These are phyloP conservation scores for Choloepus hoffmanni DNA, from an alignment of 2,113 vertebrate species.

Conservation along the genomic window DNA sequence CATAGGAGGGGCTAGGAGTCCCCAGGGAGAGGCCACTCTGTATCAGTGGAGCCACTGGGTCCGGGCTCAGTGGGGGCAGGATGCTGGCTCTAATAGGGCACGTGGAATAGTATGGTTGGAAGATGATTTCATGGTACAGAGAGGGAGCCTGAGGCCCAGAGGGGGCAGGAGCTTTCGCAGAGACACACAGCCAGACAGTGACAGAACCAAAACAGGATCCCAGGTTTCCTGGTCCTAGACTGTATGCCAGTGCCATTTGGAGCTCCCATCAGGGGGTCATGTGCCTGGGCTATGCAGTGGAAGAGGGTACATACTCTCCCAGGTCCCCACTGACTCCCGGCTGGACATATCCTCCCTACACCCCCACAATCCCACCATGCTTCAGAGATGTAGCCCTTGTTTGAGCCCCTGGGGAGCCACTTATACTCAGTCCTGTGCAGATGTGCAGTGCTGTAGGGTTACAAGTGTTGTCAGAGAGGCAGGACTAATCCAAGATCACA, in stretches of 20 bases:
- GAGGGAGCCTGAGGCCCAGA: not conserved
- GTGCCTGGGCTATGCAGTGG: not conserved
- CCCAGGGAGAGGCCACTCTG: not conserved
- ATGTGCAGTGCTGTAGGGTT: not conserved
- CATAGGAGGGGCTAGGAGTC: not conserved
- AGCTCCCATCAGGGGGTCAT: not conserved
- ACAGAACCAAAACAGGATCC: not conserved
- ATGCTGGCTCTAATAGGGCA: constrained; percentile 41
- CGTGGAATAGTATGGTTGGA: not conserved
- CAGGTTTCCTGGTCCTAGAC: not conserved
- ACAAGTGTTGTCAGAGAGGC: not conserved
- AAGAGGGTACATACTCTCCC: not conserved
- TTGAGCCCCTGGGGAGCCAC: not conserved
- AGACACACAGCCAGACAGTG: not conserved
- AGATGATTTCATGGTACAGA: constrained; percentile 30
- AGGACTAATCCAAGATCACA: constrained; percentile 31
- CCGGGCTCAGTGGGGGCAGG: not conserved
- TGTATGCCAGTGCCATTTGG: not conserved
- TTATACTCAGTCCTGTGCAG: not conserved
- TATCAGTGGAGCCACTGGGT: not conserved
- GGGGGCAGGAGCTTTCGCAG: constrained; percentile 12
- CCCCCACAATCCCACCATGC: not conserved
- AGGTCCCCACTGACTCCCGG: not conserved
- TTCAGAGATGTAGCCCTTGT: not conserved
- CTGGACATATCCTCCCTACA: not conserved